Evolutionary conservation across 2,797 vertebrate species (phyloP), one percentile per base, ranked within the genome.

Genomic region (Catharus ustulatus): DNA sequence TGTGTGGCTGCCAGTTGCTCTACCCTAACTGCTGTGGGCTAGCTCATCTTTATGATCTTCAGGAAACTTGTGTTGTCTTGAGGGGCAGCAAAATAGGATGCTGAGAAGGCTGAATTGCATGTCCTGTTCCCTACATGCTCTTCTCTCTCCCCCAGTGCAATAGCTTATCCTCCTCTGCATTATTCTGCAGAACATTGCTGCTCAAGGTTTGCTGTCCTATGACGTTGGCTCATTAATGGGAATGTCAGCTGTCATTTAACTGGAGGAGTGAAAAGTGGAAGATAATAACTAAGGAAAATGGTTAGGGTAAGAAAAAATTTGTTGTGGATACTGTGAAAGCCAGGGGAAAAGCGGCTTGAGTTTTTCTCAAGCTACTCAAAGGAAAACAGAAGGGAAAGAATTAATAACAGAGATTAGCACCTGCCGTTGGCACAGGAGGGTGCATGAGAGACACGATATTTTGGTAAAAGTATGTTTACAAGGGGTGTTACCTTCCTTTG

Each of bases 31-130:
- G 62, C 67, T 67, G 19, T 75, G 86, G 3, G 4, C 62, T 78
- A 91, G 58, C 17, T 96, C 34, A 54, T 73, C 87, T 87, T 88
- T 76, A 32, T 66, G 59, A 45, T 92, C 66, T 88, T 84, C 51
- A 88, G 89, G 76, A 89, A 81, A 45, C 48, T 89, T 81, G 17
- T 75, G 58, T 61, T 93, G 36, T 85, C 89, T 86, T 73, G 69
- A 85, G 43, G 30, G 36, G 32, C 73, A 67, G 51, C 32, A 66
- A 86, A 76, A 71, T 36, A 74, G 73, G 61, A 66, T 87, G 46
- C 58, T 91, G 62, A 78, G 75, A 51, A 84, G 69, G 69, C 73
- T 81, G 59, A 85, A 81, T 83, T 84, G 55, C 34, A 29, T 26
- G 22, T 72, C 58, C n/a, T 72, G 24, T 45, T 74, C 40, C 30